These are phyloP conservation scores for Aurelia aurita DNA, from an alignment of 30 jellyfish, hydroid and myxozoan genomes.

Conservation along the genomic window DNA sequence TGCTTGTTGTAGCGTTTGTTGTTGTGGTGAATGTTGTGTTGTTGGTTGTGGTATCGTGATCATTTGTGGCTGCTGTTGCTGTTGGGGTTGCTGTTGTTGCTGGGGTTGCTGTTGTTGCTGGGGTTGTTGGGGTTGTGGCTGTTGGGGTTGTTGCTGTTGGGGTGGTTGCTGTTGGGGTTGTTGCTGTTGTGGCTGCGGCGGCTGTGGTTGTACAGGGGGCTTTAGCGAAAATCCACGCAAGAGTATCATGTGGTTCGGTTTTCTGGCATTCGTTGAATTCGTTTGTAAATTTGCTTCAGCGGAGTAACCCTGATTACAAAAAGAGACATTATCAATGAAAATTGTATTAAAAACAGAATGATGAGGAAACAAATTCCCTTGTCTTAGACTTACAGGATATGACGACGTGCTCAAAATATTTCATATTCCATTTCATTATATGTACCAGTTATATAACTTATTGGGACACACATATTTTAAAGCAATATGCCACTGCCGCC, in stretches of 20 bases:
- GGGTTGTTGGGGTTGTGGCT: constrained; percentile 12
- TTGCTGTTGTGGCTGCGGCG: constrained; percentile 9
- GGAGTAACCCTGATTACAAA: constrained; percentile 46
- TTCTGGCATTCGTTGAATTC: constrained; percentile 39
- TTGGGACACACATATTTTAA: too few species aligned
- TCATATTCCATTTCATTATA: too few species aligned
- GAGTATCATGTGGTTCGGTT: constrained; percentile 77
- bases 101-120: background rate
- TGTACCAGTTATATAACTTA: too few species aligned
- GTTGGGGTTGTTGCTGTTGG: constrained; percentile 22
- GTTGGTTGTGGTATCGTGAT: constrained; percentile 5
- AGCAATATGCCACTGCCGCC: too few species aligned
- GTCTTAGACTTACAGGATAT: too few species aligned
- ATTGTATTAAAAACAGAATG: too few species aligned
- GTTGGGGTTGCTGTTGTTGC: constrained; percentile 7
- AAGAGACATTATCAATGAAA: background rate
- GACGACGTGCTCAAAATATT: too few species aligned
- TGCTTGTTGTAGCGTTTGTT: constrained; percentile 1
- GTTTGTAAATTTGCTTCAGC: constrained; percentile 43
- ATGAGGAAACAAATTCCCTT: too few species aligned
- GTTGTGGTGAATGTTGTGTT: constrained; percentile 3
- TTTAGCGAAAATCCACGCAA: constrained; percentile 69
- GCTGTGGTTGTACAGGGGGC: constrained; percentile 1
- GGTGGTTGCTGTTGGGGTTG: constrained; percentile 17
- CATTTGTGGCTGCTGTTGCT: background rate